A percentile compares a stretch with the other conserved stretches of the same genome.
Conservation (phyloP, 1,140 invertebrate species). For the Macrosteles quadrilineatus region DNA sequence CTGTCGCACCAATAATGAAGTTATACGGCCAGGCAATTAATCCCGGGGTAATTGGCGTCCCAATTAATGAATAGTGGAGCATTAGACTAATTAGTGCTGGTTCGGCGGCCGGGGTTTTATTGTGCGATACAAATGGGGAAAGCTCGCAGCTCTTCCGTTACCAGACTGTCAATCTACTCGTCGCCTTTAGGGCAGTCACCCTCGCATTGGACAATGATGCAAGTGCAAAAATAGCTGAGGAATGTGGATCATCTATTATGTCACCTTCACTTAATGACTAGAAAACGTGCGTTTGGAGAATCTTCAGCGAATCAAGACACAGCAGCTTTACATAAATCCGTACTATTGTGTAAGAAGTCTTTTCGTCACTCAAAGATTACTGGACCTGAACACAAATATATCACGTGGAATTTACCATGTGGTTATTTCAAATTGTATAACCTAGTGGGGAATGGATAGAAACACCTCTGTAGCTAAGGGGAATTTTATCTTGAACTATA, state of each 20-base stretch:
- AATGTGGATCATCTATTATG: too few relatives aligned
- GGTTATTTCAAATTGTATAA: too few relatives aligned
- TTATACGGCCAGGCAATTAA: conserved; percentile 13
- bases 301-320: not conserved
- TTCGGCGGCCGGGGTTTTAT: conserved; percentile 19
- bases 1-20: conserved; percentile 18
- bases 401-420: too few relatives aligned
- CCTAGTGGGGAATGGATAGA: too few relatives aligned
- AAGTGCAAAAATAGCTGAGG: not conserved
- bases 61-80: conserved; percentile 22
- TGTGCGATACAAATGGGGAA: conserved; percentile 25
- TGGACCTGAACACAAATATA: too few relatives aligned
- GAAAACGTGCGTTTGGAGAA: too few relatives aligned
- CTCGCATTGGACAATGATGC: not conserved
- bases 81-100: conserved; percentile 18
- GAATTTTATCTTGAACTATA: too few relatives aligned
- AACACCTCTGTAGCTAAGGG: too few relatives aligned
- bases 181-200: not conserved
- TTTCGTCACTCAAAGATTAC: too few relatives aligned
- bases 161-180: not conserved
- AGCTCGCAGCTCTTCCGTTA: not conserved
- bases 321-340: not conserved
- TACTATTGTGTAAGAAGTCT: too few relatives aligned
- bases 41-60: conserved; percentile 12
- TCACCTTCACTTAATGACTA: too few relatives aligned